Base-by-base conservation (phyloP, 1,140 invertebrate genomes). In the Leucophenga varia region DNA sequence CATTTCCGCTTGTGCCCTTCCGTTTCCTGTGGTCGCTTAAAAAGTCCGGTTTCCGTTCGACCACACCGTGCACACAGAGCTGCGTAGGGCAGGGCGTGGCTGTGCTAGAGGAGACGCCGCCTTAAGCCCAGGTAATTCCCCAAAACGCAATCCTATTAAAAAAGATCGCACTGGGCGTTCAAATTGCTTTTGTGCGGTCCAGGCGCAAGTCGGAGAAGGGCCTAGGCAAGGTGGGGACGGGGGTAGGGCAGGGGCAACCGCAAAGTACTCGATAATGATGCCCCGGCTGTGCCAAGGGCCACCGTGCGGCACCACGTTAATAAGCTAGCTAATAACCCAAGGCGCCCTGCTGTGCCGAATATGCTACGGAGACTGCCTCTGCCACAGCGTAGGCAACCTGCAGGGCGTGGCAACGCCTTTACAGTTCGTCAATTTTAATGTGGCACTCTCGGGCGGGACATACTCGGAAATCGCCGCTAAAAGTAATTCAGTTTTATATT, bases 401-500 rank as follows among this genome's bases (percentile, higher is more conserved):
- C n/a, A n/a, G n/a, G 8, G 31, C 17, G 19, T 40, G 32, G 45
- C 31, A 16, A 20, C 36, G 53, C 57, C 57, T 71, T 71, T 61
- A 71, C 67, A 71, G 67, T 71, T 71, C 67, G 67, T 71, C 67
- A 71, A 71, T 71, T 71, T 71, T 71, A 69, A 71, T 67, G 55
- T 44, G 42, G 22, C 16, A 40, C 16, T 30, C 31, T n/a, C 31
- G 41, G 35, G 40, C 10, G n/a, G 55, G 55, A 65, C 52, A 52
- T 42, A 61, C 63, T 67, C 59, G 63, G 63, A 65, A 65, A 65
- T 65, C 63, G 63, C 63, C 59, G 63, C 63, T 59, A 63, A 65
- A 65, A 67, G 63, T 65, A 65, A 65, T 65, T 65, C 63, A 65
- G 59, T 65, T 65, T 65, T 65, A 65, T 67, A 65, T 65, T 65